Evolutionary conservation across 2,888 invertebrate species (phyloP).

Genomic region (Odiellus spinosus): DNA sequence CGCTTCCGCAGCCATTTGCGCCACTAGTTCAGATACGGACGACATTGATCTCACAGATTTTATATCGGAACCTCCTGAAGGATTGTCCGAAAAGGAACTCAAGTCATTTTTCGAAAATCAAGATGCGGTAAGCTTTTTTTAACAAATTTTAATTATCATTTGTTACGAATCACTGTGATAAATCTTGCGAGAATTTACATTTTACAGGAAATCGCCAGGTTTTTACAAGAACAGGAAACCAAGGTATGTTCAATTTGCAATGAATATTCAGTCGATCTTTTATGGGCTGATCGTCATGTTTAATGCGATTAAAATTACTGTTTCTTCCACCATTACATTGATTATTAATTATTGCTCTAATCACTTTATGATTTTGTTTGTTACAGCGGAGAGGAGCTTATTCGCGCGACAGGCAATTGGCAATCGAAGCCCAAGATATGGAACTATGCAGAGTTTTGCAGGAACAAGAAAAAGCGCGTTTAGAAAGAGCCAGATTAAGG

Average conservation of each 20-base stretch:
- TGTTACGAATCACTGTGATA: neutral
- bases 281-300: too few relatives aligned
- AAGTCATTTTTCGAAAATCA: constrained; percentile 50
- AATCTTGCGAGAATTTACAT: too few relatives aligned
- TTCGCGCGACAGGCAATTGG: constrained; percentile 42
- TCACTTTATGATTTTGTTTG: too few relatives aligned
- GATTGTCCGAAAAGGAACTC: constrained; percentile 38
- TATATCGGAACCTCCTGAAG: constrained; percentile 28
- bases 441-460: constrained; percentile 59
- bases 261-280: neutral
- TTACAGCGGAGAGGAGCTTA: too few relatives aligned
- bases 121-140: constrained; percentile 42
- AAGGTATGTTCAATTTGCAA: constrained; percentile 29
- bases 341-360: too few relatives aligned
- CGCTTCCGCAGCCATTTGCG: neutral
- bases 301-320: neutral
- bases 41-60: constrained; percentile 31
- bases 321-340: too few relatives aligned
- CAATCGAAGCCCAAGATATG: constrained; percentile 62
- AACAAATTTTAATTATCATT: neutral
- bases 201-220: constrained; percentile 48
- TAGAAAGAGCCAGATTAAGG: constrained; percentile 47
- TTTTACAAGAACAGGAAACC: constrained; percentile 58
- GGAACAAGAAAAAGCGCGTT: constrained; percentile 54
- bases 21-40: neutral